Conservation (phyloP, 92 coral and sea anemone species). For the Phenganax stokvisi region DNA sequence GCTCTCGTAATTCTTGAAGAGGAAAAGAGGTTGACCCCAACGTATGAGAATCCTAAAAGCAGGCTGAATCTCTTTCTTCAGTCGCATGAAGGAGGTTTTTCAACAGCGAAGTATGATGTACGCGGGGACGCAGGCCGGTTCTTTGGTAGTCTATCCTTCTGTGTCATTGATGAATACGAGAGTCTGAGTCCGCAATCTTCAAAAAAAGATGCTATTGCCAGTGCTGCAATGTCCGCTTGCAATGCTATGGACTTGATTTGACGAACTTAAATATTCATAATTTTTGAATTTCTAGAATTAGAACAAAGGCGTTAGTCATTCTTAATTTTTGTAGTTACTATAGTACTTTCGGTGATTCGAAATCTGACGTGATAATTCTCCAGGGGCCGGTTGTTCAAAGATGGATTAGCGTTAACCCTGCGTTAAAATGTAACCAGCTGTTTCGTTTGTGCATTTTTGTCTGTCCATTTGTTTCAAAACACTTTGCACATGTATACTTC, state of each 20-base stretch:
- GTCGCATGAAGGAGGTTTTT: background rate
- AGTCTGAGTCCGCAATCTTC: constrained; percentile 26
- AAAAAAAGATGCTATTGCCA: constrained; percentile 13
- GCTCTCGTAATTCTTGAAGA: constrained; percentile 9
- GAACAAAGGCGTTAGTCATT: background rate
- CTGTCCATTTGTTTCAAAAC: too few species aligned
- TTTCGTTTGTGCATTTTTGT: too few species aligned
- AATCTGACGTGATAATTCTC: too few species aligned
- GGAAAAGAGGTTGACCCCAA: background rate
- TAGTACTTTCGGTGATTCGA: too few species aligned
- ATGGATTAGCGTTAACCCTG: too few species aligned
- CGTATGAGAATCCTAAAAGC: background rate
- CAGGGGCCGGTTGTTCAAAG: too few species aligned
- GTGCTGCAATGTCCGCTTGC: constrained; percentile 36
- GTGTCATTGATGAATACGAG: constrained; percentile 17
- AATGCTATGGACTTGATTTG: constrained; percentile 27
- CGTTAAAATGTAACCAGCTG: too few species aligned
- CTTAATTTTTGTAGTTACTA: too few species aligned
- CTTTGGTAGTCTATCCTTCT: constrained; percentile 24
- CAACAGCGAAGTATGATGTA: background rate
- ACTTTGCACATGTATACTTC: too few species aligned
- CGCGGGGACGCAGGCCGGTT: constrained; percentile 13
- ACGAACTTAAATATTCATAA: background rate
- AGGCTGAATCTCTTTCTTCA: constrained; percentile 22
- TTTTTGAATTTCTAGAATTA: background rate